A percentile compares a stretch with the other conserved stretches of the same genome.
Evolutionary conservation across 2,888 invertebrate genomes (phyloP).

Genomic region (Caenorhabditis zanzibari): DNA sequence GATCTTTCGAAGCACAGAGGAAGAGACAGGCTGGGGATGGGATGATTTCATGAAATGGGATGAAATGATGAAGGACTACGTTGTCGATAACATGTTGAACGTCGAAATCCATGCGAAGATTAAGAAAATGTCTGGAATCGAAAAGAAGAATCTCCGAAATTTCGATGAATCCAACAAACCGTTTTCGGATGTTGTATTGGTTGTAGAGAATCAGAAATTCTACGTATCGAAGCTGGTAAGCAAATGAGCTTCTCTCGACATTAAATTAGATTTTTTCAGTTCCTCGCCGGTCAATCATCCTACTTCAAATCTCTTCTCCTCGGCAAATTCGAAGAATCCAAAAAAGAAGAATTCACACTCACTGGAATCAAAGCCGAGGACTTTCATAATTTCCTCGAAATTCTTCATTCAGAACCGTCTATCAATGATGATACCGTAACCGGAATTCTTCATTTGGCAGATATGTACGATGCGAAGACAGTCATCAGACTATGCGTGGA

Average conservation of each 20-base stretch:
- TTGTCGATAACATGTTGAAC: neutral
- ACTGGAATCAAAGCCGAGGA: neutral
- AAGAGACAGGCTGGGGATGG: no score
- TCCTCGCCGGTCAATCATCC: neutral
- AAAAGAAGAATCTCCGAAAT: neutral
- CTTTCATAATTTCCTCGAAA: neutral
- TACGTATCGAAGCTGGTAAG: neutral
- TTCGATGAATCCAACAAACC: neutral
- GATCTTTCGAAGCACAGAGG: no score
- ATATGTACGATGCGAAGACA: neutral
- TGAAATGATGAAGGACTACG: neutral
- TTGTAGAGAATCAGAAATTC: neutral
- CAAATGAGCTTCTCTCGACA: neutral
- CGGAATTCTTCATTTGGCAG: neutral
- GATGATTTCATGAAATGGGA: no score
- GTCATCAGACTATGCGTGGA: neutral
- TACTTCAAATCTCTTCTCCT: conserved; percentile 2
- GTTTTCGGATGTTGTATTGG: neutral
- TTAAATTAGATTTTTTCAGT: conserved; percentile 13
- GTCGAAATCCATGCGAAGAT: neutral
- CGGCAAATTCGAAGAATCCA: neutral
- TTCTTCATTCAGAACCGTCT: neutral
- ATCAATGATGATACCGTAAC: neutral
- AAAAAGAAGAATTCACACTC: neutral
- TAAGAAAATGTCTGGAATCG: neutral